Percentiles rank a stretch among this genome's conserved stretches.
Conservation (phyloP, 2,113 vertebrate species). For the Phrynocephalus versicolor region DNA sequence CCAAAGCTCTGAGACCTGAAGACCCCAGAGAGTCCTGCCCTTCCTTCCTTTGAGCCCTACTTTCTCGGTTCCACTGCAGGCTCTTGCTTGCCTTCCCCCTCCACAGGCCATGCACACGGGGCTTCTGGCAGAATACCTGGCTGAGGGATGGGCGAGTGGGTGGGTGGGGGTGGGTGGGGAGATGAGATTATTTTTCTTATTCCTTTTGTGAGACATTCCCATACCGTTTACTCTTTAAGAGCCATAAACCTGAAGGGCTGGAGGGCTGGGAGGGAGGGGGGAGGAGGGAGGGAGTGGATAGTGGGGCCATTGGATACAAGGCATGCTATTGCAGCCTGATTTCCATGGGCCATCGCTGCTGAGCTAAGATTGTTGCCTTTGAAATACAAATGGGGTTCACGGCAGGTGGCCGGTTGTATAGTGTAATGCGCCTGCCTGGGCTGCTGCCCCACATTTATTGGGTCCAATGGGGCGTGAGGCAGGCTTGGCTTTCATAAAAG, state of each 20-base stretch:
- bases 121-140: background rate
- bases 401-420: background rate
- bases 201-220: slow-evolving; percentile 8
- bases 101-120: background rate
- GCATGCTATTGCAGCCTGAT: background rate
- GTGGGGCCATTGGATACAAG: slow-evolving; percentile 1
- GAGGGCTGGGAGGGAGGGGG: background rate
- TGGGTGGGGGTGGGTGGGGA: background rate
- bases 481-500: background rate
- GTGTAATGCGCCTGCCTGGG: background rate
- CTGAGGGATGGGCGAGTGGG: background rate
- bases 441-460: background rate
- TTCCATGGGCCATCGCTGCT: background rate
- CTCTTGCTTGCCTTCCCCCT: background rate
- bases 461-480: background rate
- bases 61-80: background rate
- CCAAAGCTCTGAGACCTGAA: background rate
- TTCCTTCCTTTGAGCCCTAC: background rate
- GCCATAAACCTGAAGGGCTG: slow-evolving; percentile 33
- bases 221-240: slow-evolving; percentile 8
- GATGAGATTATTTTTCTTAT: background rate
- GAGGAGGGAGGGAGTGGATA: background rate
- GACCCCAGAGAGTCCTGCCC: background rate
- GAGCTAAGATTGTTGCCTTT: slow-evolving; percentile 20
- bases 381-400: background rate